phyloP scores from a whole-genome alignment of 2,113 vertebrate species.

The Chaetura pelagica region DNA sequence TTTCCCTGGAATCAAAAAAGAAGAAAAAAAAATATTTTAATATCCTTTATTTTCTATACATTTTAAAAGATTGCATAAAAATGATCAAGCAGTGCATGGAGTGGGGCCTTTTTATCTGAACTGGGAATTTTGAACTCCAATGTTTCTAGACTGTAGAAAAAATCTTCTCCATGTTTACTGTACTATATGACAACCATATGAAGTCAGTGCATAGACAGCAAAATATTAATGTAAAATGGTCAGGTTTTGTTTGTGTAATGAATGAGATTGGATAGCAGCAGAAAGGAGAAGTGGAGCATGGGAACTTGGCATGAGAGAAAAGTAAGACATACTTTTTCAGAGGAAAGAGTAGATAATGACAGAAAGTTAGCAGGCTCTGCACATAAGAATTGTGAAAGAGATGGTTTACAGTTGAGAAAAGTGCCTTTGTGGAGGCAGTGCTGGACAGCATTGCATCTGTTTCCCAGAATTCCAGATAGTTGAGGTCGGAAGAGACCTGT shows the following conservation, averaged over 20 bases:
- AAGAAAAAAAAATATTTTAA: neutral
- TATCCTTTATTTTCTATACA: neutral
- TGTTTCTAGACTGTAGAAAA: neutral
- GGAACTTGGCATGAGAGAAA: neutral
- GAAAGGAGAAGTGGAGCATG: neutral
- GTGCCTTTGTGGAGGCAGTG: neutral
- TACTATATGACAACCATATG: neutral
- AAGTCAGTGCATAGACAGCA: neutral
- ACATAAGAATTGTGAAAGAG: neutral
- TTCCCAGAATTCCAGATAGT: neutral
- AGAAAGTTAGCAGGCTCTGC: neutral
- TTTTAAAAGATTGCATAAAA: neutral
- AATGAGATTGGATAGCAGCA: neutral
- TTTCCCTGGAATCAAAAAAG: neutral
- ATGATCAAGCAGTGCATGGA: neutral
- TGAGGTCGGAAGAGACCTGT: neutral
- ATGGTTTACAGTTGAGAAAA: neutral
- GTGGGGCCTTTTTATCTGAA: neutral
- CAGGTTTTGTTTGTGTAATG: neutral
- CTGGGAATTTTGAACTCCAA: neutral
- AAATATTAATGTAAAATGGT: neutral
- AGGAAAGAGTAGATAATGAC: neutral
- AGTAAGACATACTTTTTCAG: neutral
- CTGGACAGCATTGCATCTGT: neutral
- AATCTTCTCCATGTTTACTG: neutral